A percentile compares a stretch with the other conserved stretches of the same genome.
Conservation (phyloP, 2,888 invertebrate species). For the Trissolcus brochymenae region DNA sequence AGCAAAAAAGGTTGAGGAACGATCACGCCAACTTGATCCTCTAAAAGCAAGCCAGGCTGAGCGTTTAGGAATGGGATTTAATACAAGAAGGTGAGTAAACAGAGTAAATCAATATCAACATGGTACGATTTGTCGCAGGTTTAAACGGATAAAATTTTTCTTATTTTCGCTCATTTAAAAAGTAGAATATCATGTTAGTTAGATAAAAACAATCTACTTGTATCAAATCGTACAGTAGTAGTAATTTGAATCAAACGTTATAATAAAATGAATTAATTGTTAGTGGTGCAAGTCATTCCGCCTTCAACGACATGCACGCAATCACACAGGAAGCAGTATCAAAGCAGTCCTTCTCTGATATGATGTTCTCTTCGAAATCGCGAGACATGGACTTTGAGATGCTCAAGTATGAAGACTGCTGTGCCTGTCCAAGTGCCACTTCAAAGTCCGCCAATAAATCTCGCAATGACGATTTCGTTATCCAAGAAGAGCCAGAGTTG, state of each 20-base stretch:
- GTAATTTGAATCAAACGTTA: neutral
- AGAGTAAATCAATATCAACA: neutral
- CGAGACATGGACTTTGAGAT: slow-evolving; percentile 65
- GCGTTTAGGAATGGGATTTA: slow-evolving; percentile 94
- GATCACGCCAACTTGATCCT: slow-evolving; percentile 85
- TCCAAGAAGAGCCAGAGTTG: slow-evolving; percentile 72
- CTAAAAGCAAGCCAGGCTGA: slow-evolving; percentile 92
- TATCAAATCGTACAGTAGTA: too few relatives aligned
- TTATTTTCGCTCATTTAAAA: neutral
- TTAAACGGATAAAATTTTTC: too few relatives aligned
- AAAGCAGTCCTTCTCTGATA: slow-evolving; percentile 68
- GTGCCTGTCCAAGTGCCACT: slow-evolving; percentile 62
- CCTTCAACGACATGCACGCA: slow-evolving; percentile 91
- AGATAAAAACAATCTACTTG: too few relatives aligned
- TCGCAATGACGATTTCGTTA: slow-evolving; percentile 75
- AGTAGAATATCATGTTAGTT: too few relatives aligned
- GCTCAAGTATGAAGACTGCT: slow-evolving; percentile 76
- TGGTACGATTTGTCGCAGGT: too few relatives aligned
- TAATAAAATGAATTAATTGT: neutral
- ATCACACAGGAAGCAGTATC: slow-evolving; percentile 87
- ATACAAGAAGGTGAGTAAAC: slow-evolving; percentile 76
- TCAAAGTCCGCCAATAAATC: slow-evolving; percentile 64
- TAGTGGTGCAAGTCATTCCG: slow-evolving; percentile 89
- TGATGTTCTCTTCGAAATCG: slow-evolving; percentile 54
- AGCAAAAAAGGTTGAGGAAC: slow-evolving; percentile 84